Base-by-base conservation (phyloP, 2,113 vertebrate species). In the Centropus unirufus region DNA sequence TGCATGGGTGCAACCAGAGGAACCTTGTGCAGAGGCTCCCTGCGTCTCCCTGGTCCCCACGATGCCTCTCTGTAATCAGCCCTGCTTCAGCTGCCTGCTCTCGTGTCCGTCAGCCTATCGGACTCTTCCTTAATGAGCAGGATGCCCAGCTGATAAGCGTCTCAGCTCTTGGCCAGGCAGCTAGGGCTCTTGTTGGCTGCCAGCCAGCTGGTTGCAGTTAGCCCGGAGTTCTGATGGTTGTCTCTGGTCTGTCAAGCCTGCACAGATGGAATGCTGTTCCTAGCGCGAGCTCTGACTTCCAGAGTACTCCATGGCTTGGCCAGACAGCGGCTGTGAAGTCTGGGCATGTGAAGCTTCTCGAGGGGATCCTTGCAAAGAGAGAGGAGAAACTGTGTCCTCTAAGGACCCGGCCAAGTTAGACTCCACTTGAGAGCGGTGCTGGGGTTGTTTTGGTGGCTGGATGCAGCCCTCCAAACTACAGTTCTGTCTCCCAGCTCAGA, bases 181-280 rank as follows among this genome's bases (percentile, higher is more conserved):
- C 0, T 1, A 67, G 81, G 72, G 44, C 0, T 26, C 87, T 75
- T 90, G 92, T 89, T 90, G 84, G 70, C 84, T 95, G 90, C 90
- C 92, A 91, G 87, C 62, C 67, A 91, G 67, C 62, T 79, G 92
- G 87, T 82, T 32, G 12, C 49, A 81, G 82, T 91, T 57, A 82
- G 93, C 42, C 40, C 85, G 81, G 66, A 47, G 87, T 82, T 94
- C 75, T 85, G 93, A 73, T 73, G 40, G 81, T 58, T 75, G 91
- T 75, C 92, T 90, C 90, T 92, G 95, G 87, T 61, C 87, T 94
- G 70, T 69, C 69, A 87, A 57, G 77, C 58, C 90, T 57, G 90
- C 91, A 44, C 93, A 96, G 90, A 95, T 93, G 95, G 90, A 74
- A 34, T 40, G 52, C 74, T 89, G 58, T 90, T 95, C 90, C 78